Base-by-base conservation (phyloP, 2,888 invertebrate species). In the Lasioglossum pauxillum region DNA sequence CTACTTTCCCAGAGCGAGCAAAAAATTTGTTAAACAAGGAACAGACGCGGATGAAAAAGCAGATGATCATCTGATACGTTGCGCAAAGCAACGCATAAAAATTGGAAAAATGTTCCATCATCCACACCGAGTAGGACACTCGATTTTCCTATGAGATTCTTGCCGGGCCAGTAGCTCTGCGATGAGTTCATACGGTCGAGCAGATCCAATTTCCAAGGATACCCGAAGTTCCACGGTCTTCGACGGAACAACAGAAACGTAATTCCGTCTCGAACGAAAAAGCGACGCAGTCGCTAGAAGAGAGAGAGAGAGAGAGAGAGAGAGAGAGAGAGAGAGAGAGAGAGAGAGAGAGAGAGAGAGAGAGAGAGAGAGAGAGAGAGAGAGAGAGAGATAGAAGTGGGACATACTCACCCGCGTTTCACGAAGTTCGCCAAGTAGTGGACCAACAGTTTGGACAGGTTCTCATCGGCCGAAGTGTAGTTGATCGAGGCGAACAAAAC, bases 371-470 rank as follows among this genome's bases (percentile, higher is more conserved):
- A 19, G 5, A 1, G 31, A 31, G 1, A 1, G 31, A 23, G 53
- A 10, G 8, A 3, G 0, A 23, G 49, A n/a, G 53, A 53, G 53
- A n/a, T 8, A 53, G 53, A 53, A 49, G 67, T 67, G 19, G 67
- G 35, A 67, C 67, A 67, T 67, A 95, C 97, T 97, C 96, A 98
- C 98, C 98, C 98, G 87, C 97, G 97, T 95, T 97, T 97, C 87
- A 97, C 98, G 93, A 98, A 99, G 96, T 98, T 98, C 88, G 98
- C 97, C 93, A 98, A 96, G 95, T 98, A 98, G 93, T 97, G 97
- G 92, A 98, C 97, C 94, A 98, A 97, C 64, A 97, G 96, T 93
- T 97, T 97, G 78, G 98, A 97, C 72, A 98, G 97, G 92, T 97
- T 96, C 92, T 97, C 97, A 94, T 98, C 98, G 93, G 97, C 96